Evolutionary conservation across 2,888 invertebrate species (phyloP), one percentile per base, ranked within the genome.

Genomic region (Epistrophe eligans): DNA sequence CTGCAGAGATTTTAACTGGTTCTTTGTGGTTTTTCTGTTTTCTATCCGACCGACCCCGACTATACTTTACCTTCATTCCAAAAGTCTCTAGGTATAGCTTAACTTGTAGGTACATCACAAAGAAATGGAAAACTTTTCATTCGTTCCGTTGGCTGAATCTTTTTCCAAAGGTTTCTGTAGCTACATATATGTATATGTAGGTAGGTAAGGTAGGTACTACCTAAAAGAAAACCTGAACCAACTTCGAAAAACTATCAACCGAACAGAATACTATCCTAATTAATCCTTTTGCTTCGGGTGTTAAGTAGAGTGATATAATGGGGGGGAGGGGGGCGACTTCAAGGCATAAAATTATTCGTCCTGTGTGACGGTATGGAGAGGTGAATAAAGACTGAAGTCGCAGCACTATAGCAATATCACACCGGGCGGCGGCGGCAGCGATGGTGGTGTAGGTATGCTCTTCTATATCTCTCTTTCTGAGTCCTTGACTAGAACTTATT

Each of bases 221-320:
- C 2, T 15, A n/a, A 66, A 87, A 79, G 85, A 79, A 79, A 87
- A 82, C 85, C 85, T 87, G 85, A 87, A 79, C 70, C 66, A 87
- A 87, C 87, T 87, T 87, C 79, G 67, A 87, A 87, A 87, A 87
- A 87, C 87, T 87, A 87, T 87, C 87, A 87, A 76, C 83, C 74
- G 72, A 79, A 77, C 66, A 83, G 87, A 87, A 87, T 87, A 83
- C 87, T 87, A 87, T 87, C 87, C 87, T 87, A 87, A 87, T 87
- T 87, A 87, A 87, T 87, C 87, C 87, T 87, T 83, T 87, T 83
- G 83, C 79, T 48, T 76, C 17, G 74, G 79, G 87, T 87, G 87
- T 87, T 79, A 87, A 83, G 32, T 45, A 40, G 64, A 79, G 79
- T 58, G 4, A 13, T 5, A 55, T 15, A 32, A 2, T 2, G 3